Conservation (phyloP, 1,140 invertebrate species). For the Drosophila murphyi region DNA sequence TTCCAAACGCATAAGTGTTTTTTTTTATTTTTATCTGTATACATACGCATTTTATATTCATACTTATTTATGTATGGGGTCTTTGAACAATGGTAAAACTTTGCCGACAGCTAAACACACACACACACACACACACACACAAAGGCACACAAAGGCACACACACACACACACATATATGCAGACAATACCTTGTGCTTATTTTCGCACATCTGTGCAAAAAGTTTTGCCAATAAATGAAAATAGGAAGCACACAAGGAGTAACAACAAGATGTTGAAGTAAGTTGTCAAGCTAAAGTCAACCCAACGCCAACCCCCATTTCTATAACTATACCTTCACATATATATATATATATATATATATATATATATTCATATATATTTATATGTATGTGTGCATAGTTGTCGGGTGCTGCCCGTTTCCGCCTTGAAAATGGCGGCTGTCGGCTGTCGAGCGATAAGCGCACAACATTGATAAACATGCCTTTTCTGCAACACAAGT, state of each 20-base stretch:
- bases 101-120: slow-evolving; percentile 56
- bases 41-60: slow-evolving; percentile 27
- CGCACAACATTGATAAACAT: slow-evolving; percentile 76
- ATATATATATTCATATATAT: no score
- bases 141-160: neutral
- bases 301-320: neutral
- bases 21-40: neutral
- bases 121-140: slow-evolving; percentile 20
- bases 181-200: slow-evolving; percentile 35
- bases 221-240: slow-evolving; percentile 80
- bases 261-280: slow-evolving; percentile 76
- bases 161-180: neutral
- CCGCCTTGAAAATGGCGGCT: slow-evolving; percentile 60
- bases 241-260: slow-evolving; percentile 65
- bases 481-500: slow-evolving; percentile 27
- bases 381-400: no score
- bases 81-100: slow-evolving; percentile 59
- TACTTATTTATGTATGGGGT: slow-evolving; percentile 41
- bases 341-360: no score
- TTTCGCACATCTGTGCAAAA: slow-evolving; percentile 64
- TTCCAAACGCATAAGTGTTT: slow-evolving; percentile 16
- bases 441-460: slow-evolving; percentile 60
- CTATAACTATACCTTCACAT: neutral
- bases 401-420: slow-evolving; percentile 34
- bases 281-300: slow-evolving; percentile 74